These are phyloP conservation scores for Trichonephila inaurata DNA, from an alignment of 1,140 invertebrate species.

Conservation along the genomic window DNA sequence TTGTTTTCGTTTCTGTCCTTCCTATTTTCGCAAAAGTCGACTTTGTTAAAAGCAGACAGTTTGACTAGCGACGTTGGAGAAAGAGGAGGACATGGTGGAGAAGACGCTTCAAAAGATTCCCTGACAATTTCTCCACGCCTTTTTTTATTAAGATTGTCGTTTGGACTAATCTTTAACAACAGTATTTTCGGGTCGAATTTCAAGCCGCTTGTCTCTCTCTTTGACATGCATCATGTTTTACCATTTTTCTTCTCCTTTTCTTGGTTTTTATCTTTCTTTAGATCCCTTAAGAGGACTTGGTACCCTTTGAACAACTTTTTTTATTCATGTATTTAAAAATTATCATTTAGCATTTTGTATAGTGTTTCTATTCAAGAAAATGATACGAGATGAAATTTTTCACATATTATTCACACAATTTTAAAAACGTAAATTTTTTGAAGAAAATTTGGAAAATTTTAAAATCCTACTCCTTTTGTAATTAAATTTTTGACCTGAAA, in stretches of 20 bases:
- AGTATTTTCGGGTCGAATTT: conserved; percentile 19
- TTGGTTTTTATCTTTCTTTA: neutral
- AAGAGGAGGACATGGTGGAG: neutral
- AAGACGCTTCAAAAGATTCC: neutral
- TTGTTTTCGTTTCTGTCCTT: neutral
- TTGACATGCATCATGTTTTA: neutral
- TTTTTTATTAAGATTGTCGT: conserved; percentile 48
- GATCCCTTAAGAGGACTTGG: too few species aligned
- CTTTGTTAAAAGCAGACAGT: neutral
- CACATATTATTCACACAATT: too few species aligned
- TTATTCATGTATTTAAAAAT: too few species aligned
- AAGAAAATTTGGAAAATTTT: too few species aligned
- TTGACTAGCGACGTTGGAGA: neutral
- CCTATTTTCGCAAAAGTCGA: neutral
- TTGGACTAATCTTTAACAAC: neutral
- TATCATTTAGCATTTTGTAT: too few species aligned
- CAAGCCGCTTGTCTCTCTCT: neutral
- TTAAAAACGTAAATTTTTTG: too few species aligned
- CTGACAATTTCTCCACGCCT: neutral
- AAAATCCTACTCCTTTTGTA: too few species aligned
- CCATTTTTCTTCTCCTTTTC: neutral
- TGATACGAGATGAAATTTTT: too few species aligned
- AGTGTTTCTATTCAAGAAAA: too few species aligned
- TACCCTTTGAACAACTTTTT: too few species aligned
- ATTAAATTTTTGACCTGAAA: too few species aligned